phyloP scores from a whole-genome alignment of 2,888 invertebrate genomes.

The Hyposoter dolosus region DNA sequence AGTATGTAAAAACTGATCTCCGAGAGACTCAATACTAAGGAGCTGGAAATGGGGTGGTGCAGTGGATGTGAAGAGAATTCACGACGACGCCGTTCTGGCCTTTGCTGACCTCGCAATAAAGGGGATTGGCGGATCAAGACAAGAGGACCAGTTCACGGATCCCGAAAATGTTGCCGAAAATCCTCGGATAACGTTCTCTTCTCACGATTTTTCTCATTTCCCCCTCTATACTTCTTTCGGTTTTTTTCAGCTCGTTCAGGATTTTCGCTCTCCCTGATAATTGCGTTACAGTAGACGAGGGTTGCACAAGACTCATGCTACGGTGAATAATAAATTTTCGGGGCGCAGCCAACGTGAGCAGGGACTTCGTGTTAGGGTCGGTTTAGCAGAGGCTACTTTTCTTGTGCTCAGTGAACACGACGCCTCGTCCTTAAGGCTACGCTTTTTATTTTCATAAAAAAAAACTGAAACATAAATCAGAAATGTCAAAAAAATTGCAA shows the following conservation, averaged over 20 bases:
- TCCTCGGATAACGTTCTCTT: slow-evolving; percentile 54
- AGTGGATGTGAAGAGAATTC: slow-evolving; percentile 45
- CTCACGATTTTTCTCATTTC: slow-evolving; percentile 55
- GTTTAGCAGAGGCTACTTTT: slow-evolving; percentile 58
- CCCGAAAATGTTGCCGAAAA: slow-evolving; percentile 56
- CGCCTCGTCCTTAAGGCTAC: not conserved
- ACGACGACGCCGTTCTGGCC: slow-evolving; percentile 39
- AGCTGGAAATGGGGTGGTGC: slow-evolving; percentile 40
- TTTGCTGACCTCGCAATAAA: slow-evolving; percentile 67
- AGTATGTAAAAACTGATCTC: slow-evolving; percentile 30
- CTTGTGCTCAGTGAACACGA: slow-evolving; percentile 22
- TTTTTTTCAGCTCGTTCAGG: slow-evolving; percentile 36
- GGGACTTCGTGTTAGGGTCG: slow-evolving; percentile 73
- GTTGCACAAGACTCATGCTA: slow-evolving; percentile 76
- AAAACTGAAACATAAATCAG: not conserved
- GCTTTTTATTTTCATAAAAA: slow-evolving; percentile 38
- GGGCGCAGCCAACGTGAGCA: slow-evolving; percentile 74
- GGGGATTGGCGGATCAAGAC: slow-evolving; percentile 62
- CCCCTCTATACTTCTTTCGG: slow-evolving; percentile 22
- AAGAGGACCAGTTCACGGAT: slow-evolving; percentile 49
- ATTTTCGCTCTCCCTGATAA: slow-evolving; percentile 54
- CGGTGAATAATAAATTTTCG: slow-evolving; percentile 79
- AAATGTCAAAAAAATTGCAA: not conserved
- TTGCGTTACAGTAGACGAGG: slow-evolving; percentile 83
- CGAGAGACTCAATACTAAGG: slow-evolving; percentile 21